Evolutionary conservation across 2,888 invertebrate species (phyloP).

Genomic region (Tanytarsus gracilentus): DNA sequence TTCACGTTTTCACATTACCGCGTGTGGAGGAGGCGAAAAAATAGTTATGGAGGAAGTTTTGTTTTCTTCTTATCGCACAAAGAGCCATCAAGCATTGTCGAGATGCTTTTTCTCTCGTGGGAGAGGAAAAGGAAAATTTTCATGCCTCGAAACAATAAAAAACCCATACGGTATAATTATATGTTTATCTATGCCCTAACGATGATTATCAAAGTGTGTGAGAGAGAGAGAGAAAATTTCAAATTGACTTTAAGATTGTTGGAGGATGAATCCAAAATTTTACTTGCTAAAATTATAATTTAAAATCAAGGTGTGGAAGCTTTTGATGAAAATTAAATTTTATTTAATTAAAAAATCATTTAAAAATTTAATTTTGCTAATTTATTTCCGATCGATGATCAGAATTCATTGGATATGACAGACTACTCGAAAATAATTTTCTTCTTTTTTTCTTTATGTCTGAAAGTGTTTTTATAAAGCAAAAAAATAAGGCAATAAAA

Average conservation of each 20-base stretch:
- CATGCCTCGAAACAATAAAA: constrained; percentile 2
- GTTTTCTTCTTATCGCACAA: not conserved
- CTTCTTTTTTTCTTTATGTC: no score
- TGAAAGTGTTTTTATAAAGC: not conserved
- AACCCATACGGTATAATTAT: constrained; percentile 7
- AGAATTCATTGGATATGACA: no score
- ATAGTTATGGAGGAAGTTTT: not conserved
- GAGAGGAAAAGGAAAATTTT: no score
- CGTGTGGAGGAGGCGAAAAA: not conserved
- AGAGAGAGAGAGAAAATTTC: not conserved
- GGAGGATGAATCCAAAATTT: no score
- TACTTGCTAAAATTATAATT: not conserved
- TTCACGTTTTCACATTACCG: not conserved
- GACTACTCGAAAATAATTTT: no score
- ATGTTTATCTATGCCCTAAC: constrained; percentile 2
- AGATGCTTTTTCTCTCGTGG: not conserved
- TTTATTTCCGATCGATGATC: no score
- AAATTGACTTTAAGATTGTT: no score
- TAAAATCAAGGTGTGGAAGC: not conserved
- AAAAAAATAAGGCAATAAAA: not conserved
- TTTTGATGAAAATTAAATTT: no score
- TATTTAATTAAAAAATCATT: no score
- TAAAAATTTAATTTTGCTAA: no score
- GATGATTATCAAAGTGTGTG: not conserved
- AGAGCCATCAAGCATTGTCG: no score